Percentiles rank a stretch among this genome's conserved stretches.
Evolutionary conservation across 2,113 vertebrate genomes (phyloP).

Genomic region (Neotoma lepida): DNA sequence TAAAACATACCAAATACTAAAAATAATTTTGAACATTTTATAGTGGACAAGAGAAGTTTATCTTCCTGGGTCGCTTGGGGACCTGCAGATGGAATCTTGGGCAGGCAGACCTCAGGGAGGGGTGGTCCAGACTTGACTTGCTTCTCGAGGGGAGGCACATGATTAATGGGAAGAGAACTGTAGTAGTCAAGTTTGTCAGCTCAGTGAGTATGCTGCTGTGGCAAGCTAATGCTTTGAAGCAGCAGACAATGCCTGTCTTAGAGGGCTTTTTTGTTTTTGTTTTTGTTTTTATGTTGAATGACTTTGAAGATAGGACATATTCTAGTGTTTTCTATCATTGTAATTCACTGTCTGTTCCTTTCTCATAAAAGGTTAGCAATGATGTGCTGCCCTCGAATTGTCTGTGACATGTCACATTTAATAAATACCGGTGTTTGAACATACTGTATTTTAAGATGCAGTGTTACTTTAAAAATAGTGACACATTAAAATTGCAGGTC

Average conservation of each 20-base stretch:
- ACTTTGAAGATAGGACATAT: conserved; percentile 1
- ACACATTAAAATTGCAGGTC: background rate
- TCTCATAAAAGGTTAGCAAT: conserved; percentile 15
- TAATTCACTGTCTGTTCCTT: background rate
- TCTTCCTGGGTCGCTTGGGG: conserved; percentile 1
- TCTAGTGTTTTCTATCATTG: background rate
- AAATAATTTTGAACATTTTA: conserved; percentile 19
- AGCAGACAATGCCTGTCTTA: background rate
- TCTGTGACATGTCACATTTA: conserved; percentile 28
- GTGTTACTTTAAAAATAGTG: conserved; percentile 9
- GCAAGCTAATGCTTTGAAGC: background rate
- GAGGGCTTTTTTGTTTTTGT: background rate
- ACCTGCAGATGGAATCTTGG: conserved; percentile 7
- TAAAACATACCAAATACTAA: conserved; percentile 14
- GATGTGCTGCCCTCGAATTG: background rate
- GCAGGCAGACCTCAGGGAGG: background rate
- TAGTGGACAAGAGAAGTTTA: background rate
- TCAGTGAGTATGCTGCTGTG: background rate
- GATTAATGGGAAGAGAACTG: conserved; percentile 11
- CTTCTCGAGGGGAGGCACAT: too few species aligned
- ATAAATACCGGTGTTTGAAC: conserved; percentile 4
- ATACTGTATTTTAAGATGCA: conserved; percentile 29
- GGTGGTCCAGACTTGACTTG: background rate
- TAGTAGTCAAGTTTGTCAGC: background rate
- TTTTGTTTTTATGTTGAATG: conserved; percentile 35